Conservation (phyloP, 2,113 vertebrate species). For the Psittacula cyanocephala region DNA sequence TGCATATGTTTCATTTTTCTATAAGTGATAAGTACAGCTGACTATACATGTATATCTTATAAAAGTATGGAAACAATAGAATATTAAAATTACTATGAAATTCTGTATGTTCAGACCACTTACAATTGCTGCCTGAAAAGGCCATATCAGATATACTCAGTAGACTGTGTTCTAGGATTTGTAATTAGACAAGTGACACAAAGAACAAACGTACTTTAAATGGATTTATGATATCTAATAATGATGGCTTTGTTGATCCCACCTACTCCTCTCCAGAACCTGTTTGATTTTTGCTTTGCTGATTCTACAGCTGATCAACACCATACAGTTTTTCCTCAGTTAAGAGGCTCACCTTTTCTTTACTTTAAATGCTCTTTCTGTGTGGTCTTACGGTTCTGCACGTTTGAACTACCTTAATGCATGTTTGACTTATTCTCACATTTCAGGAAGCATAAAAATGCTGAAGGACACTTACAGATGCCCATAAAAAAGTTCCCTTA, state of each 20-base stretch:
- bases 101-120: not conserved
- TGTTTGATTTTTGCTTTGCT: not conserved
- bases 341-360: not conserved
- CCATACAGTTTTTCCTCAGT: not conserved
- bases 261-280: not conserved
- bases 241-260: not conserved
- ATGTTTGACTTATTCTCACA: not conserved
- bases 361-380: not conserved
- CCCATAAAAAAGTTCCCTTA: not conserved
- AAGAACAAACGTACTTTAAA: not conserved
- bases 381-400: not conserved
- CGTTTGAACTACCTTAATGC: not conserved
- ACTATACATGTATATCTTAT: too few species aligned
- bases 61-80: not conserved
- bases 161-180: not conserved
- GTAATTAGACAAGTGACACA: not conserved
- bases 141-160: not conserved
- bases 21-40: not conserved
- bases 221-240: not conserved
- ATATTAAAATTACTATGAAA: not conserved
- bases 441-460: not conserved
- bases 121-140: not conserved
- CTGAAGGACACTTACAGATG: not conserved
- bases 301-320: not conserved
- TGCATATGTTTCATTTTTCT: not conserved